Evolutionary conservation across 1,140 invertebrate species (phyloP).

Genomic region (Hyles vespertilio): DNA sequence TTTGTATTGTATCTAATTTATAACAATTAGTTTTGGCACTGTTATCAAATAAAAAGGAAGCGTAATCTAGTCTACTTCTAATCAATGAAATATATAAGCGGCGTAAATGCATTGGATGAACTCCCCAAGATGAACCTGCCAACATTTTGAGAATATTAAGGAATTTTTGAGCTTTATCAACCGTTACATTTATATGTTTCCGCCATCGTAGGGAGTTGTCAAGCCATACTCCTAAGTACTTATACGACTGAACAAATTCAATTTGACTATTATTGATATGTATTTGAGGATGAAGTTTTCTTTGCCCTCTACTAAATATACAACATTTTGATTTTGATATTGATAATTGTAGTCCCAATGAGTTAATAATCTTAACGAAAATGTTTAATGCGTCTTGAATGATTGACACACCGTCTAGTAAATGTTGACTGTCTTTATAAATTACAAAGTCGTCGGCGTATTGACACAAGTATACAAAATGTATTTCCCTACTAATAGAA

Average conservation of each 20-base stretch:
- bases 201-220: constrained; percentile 21
- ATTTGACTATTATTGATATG: background rate
- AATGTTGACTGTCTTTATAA: too few species aligned
- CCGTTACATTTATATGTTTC: constrained; percentile 15
- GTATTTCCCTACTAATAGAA: too few species aligned
- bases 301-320: constrained; percentile 25
- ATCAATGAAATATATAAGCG: too few species aligned
- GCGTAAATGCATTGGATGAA: constrained; percentile 21
- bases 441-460: too few species aligned
- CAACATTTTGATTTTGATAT: constrained; percentile 22
- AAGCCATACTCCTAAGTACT: constrained; percentile 25
- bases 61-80: constrained; percentile 6
- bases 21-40: background rate
- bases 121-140: constrained; percentile 18
- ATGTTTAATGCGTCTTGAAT: constrained; percentile 13
- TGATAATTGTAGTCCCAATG: constrained; percentile 19
- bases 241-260: constrained; percentile 11
- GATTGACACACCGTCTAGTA: constrained; percentile 6
- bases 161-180: constrained; percentile 9
- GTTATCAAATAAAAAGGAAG: background rate
- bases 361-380: too few species aligned
- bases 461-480: too few species aligned
- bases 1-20: constrained; percentile 8
- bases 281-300: background rate
- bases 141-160: constrained; percentile 19